Evolutionary conservation across 2,888 invertebrate genomes (phyloP).

Genomic region (Apocheima hispidaria): DNA sequence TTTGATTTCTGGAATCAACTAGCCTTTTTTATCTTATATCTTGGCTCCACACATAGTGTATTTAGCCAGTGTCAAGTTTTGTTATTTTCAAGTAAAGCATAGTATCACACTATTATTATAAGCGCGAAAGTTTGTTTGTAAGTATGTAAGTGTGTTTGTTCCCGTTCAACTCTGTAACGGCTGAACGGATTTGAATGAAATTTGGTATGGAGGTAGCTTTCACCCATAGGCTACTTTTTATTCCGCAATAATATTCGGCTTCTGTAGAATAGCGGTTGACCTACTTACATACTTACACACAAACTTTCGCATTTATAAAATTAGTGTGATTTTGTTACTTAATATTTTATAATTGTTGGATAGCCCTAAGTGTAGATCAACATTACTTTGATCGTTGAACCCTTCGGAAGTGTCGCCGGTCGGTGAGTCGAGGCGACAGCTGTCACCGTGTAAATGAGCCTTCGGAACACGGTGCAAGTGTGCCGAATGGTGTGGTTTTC

Average conservation of each 20-base stretch:
- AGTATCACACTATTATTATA: background rate
- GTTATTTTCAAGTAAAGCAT: background rate
- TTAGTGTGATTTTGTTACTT: background rate
- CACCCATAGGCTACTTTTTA: no score
- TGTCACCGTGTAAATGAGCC: slow-evolving; percentile 46
- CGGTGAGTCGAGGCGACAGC: slow-evolving; percentile 42
- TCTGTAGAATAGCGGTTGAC: no score
- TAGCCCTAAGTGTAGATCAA: slow-evolving; percentile 38
- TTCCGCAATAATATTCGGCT: no score
- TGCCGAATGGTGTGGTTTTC: slow-evolving; percentile 44
- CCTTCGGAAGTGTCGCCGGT: slow-evolving; percentile 40
- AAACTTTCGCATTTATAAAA: background rate
- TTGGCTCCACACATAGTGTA: no score
- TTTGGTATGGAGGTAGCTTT: no score
- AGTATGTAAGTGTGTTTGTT: no score
- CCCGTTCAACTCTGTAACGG: no score
- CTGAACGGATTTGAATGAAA: background rate
- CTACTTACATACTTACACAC: no score
- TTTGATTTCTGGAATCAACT: no score
- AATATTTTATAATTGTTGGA: slow-evolving; percentile 12
- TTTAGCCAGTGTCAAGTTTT: no score
- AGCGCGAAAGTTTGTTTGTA: no score
- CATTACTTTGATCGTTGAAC: slow-evolving; percentile 45
- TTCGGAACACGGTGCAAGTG: slow-evolving; percentile 47
- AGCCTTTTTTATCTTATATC: no score